Conservation (phyloP, 2,888 invertebrate genomes). For the Drosophila phalerata region DNA sequence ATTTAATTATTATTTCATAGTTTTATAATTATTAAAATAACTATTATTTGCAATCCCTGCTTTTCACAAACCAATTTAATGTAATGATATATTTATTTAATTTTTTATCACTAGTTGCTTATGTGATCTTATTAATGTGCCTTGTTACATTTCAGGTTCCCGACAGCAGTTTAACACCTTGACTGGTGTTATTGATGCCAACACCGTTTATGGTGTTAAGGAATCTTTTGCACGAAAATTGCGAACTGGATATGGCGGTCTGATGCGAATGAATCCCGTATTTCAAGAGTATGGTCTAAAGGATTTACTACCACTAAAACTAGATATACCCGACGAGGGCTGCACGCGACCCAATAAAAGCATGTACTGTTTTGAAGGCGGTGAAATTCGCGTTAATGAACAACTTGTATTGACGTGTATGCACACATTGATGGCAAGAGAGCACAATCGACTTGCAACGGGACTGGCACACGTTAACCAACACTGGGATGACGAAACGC, state of each 20-base stretch:
- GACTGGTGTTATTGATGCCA: conserved; percentile 94
- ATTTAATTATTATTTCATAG: too few relatives aligned
- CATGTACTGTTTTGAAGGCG: conserved; percentile 97
- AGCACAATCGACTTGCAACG: conserved; percentile 94
- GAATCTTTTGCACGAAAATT: conserved; percentile 93
- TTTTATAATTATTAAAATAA: too few relatives aligned
- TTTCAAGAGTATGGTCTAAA: conserved; percentile 95
- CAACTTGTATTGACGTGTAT: conserved; percentile 95
- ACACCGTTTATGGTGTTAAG: conserved; percentile 95
- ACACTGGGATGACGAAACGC: conserved; percentile 96
- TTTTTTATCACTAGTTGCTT: not conserved
- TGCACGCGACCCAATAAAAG: conserved; percentile 95
- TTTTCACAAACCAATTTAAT: too few relatives aligned
- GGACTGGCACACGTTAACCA: conserved; percentile 92
- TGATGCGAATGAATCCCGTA: conserved; percentile 94
- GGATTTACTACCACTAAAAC: conserved; percentile 93
- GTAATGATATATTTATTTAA: not conserved
- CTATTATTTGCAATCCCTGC: too few relatives aligned
- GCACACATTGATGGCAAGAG: conserved; percentile 96
- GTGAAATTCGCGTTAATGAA: conserved; percentile 96
- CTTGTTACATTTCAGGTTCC: conserved; percentile 87
- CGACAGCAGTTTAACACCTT: conserved; percentile 94
- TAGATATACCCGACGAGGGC: conserved; percentile 96
- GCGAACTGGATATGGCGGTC: conserved; percentile 92
- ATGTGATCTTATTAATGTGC: not conserved